Base-by-base conservation (phyloP, 2,797 vertebrate genomes). In the Chelon labrosus region DNA sequence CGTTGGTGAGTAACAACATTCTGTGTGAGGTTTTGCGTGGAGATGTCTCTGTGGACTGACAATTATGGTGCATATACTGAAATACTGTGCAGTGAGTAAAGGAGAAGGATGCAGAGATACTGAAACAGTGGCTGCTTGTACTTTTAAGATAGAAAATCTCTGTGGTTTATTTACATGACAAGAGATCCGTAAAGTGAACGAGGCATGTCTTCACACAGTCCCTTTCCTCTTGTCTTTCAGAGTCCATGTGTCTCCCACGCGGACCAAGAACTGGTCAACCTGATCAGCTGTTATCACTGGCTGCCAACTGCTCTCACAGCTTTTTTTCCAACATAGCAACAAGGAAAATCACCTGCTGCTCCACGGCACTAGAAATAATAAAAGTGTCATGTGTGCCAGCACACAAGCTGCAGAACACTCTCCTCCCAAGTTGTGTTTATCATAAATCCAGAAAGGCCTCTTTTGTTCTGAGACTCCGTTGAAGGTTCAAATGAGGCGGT, bases 1-100 rank as follows among this genome's bases (percentile, higher is more conserved):
- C 50, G 73, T 72, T 70, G 47, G 77, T n/a, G 20, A 74, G 85
- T 86, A 88, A 88, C 85, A 85, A 84, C 75, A 68, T 80, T 85
- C 22, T 67, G 65, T 37, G 37, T 31, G 44, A 65, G 17, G 31
- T 31, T 50, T 42, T 20, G 52, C 5, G 9, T 31, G 25, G 42
- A 50, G 27, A 25, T 42, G 8, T 39, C 19, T 22, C 38, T 70
- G 22, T 17, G n/a, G 27, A 65, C 27, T 47, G 62, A 31, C 4
- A 31, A 31, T 70, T 58, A 22, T 69, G 41, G 31, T 58, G 38
- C 14, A 5, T 19, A 27, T 55, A 31, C 14, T 51, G 0, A 67
- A 80, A 64, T 50, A 66, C n/a, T 49, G 31, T 65, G 49, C 20
- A 56, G 65, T 73, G 61, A 71, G 22, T 3, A 22, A 66, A 9